Base-by-base conservation (phyloP, 1,140 invertebrate genomes). In the Drosophila subpulchrella region DNA sequence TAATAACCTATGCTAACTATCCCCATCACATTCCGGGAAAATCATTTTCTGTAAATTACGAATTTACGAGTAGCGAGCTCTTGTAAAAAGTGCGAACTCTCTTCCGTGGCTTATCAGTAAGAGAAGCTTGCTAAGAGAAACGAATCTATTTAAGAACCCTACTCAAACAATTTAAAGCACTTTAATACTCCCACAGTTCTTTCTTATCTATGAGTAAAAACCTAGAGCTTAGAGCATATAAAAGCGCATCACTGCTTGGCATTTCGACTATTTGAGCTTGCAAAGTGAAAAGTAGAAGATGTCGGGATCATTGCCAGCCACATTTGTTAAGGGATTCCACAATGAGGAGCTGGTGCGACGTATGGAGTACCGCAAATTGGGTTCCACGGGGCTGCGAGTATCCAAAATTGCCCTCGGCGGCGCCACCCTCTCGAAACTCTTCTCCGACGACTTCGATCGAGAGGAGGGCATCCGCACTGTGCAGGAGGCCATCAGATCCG, bases 381-480 rank as follows among this genome's bases (percentile, higher is more conserved):
- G 94, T 8, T 84, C 81, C 13, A 95, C 95, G 3, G 94, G 92
- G 2, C 59, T 95, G n/a, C 90, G 91, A 39, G 93, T 95, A 1
- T 95, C 94, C 0, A 92, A 93, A 56, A 55, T 95, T 13, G 93
- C 94, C 0, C 71, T 95, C 6, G 95, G 95, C 32, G 93, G 94
- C 4, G 84, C 83, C 32, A 53, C 84, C 0, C 50, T 88, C 0
- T 80, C 67, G 15, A 42, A 38, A 1, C 75, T 88, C n/a, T 80
- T 65, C 30, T 54, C 61, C 24, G 50, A 80, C 6, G 81, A 89
- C 30, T 78, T 92, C 27, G 81, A 92, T 55, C 93, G 95, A 53
- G 83, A 94, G 15, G 95, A 97, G 91, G 95, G 95, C 20, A 94
- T 96, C 57, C 90, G 94, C 51, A 95, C 96, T 0, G 93, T 98